These are phyloP conservation scores for Nephrotoma appendiculata DNA, from an alignment of 2,888 invertebrate genomes.

Conservation along the genomic window DNA sequence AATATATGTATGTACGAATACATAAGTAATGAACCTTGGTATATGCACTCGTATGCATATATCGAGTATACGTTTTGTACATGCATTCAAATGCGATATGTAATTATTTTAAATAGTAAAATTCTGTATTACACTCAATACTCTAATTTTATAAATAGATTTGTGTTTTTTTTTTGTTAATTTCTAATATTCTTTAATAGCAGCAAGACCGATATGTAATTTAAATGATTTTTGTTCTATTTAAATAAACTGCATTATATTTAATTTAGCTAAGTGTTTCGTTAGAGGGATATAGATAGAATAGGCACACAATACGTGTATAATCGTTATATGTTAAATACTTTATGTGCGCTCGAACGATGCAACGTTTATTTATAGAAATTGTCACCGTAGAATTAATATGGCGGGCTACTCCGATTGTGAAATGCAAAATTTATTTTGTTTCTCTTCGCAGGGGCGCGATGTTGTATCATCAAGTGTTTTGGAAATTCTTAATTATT, in stretches of 20 bases:
- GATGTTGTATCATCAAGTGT: too few relatives aligned
- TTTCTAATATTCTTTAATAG: neutral
- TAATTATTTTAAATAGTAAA: neutral
- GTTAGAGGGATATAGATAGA: neutral
- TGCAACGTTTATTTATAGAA: neutral
- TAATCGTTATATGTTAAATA: neutral
- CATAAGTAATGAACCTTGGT: neutral
- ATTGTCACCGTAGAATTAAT: neutral
- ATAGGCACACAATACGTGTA: too few relatives aligned
- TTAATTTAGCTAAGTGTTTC: neutral
- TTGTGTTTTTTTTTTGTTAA: neutral
- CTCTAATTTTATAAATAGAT: neutral
- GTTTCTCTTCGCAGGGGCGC: too few relatives aligned
- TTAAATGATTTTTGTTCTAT: neutral
- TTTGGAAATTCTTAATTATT: too few relatives aligned
- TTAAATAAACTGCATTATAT: neutral
- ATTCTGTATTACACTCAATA: neutral
- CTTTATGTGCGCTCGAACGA: neutral
- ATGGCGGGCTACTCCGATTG: too few relatives aligned
- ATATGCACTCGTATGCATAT: neutral
- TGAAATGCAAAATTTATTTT: too few relatives aligned
- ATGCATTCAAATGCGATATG: neutral
- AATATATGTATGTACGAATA: neutral
- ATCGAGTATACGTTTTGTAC: neutral
- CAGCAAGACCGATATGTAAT: neutral